These are phyloP conservation scores for Agrotis segetum DNA, from an alignment of 2,888 invertebrate genomes.

Conservation along the genomic window DNA sequence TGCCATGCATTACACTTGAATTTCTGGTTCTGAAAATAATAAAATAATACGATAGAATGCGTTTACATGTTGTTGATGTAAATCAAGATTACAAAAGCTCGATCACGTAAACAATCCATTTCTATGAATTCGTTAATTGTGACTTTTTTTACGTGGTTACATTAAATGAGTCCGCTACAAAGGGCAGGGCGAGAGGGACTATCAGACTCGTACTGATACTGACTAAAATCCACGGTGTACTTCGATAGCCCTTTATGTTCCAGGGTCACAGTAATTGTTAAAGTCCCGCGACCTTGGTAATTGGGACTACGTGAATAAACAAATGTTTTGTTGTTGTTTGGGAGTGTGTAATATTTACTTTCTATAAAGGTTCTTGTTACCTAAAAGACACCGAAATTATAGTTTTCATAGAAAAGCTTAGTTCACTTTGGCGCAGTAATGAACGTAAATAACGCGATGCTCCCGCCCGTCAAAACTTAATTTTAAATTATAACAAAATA, in stretches of 20 bases:
- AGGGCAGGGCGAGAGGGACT: too few species aligned
- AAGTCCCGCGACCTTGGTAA: too few species aligned
- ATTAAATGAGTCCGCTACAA: too few species aligned
- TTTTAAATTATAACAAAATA: too few species aligned
- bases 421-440: background rate
- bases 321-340: background rate
- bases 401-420: background rate
- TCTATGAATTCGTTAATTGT: background rate
- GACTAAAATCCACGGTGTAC: too few species aligned
- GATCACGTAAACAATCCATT: background rate
- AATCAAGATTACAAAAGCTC: background rate
- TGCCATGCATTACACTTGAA: constrained; percentile 72
- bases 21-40: constrained; percentile 84
- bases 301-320: background rate
- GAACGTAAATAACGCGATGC: too few species aligned
- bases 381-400: background rate
- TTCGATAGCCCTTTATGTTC: too few species aligned
- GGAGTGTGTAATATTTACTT: background rate
- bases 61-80: background rate
- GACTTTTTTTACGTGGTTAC: too few species aligned
- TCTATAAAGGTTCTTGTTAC: background rate
- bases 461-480: too few species aligned
- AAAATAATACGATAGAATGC: constrained; percentile 1
- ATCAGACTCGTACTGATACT: too few species aligned
- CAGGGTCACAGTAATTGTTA: too few species aligned